Evolutionary conservation across 2,797 vertebrate genomes (phyloP).

Genomic region (Sylvia borin): DNA sequence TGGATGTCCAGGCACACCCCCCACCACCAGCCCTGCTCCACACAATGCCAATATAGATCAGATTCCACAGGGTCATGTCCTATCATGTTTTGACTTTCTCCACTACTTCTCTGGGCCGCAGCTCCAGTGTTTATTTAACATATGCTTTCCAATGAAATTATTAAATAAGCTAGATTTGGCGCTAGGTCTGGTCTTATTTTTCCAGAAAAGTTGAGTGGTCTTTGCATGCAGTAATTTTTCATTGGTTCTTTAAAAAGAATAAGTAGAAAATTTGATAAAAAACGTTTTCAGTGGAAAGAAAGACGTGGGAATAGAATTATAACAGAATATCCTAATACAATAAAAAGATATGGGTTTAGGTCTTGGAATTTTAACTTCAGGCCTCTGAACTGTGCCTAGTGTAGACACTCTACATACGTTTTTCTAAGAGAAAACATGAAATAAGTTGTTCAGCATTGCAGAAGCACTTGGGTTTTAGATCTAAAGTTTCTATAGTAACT

Average conservation of each 20-base stretch:
- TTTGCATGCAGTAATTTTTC: not conserved
- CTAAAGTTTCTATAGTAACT: not conserved
- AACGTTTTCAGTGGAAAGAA: not conserved
- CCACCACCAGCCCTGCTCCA: not conserved
- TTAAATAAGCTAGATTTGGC: not conserved
- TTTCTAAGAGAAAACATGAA: not conserved
- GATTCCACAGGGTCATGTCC: not conserved
- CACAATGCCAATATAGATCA: not conserved
- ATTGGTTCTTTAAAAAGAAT: not conserved
- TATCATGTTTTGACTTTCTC: not conserved
- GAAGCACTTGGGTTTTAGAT: not conserved
- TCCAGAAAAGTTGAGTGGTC: not conserved
- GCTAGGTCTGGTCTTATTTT: not conserved
- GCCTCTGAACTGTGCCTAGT: not conserved
- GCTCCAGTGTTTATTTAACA: not conserved
- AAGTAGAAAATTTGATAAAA: not conserved
- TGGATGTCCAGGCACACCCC: not conserved
- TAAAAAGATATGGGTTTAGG: not conserved
- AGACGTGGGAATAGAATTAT: not conserved
- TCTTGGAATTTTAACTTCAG: not conserved
- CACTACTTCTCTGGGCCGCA: not conserved
- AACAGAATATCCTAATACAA: not conserved
- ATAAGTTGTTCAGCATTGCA: not conserved
- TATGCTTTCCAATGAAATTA: not conserved
- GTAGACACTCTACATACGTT: not conserved